phyloP scores from a whole-genome alignment of 1,140 invertebrate genomes.

The Scaptomyza hsui region DNA sequence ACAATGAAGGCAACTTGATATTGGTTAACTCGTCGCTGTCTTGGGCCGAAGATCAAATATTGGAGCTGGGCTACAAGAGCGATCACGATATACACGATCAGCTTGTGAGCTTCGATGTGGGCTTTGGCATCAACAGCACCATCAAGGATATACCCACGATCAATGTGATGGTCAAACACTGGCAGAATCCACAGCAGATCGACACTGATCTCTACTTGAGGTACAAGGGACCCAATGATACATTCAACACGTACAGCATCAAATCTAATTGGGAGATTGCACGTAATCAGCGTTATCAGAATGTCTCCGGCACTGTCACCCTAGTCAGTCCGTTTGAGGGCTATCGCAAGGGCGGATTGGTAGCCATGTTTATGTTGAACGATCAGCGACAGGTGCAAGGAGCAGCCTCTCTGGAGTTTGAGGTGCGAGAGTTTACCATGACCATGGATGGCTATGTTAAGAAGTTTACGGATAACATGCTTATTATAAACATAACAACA shows the following conservation, averaged over 20 bases:
- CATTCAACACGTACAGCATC: slow-evolving; percentile 85
- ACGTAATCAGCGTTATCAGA: slow-evolving; percentile 81
- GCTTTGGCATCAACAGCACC: slow-evolving; percentile 86
- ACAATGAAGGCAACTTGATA: slow-evolving; percentile 68
- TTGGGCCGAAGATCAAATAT: slow-evolving; percentile 86
- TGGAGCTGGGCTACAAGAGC: slow-evolving; percentile 85
- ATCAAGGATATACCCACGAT: slow-evolving; percentile 86
- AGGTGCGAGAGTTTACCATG: slow-evolving; percentile 88
- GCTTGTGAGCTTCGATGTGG: slow-evolving; percentile 84
- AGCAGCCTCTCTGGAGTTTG: slow-evolving; percentile 88
- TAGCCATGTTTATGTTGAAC: slow-evolving; percentile 87
- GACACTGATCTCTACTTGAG: slow-evolving; percentile 85
- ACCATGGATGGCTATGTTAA: slow-evolving; percentile 87
- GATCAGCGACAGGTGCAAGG: slow-evolving; percentile 87
- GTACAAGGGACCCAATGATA: slow-evolving; percentile 67
- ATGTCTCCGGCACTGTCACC: slow-evolving; percentile 86
- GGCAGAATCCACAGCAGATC: slow-evolving; percentile 84
- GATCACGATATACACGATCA: slow-evolving; percentile 82
- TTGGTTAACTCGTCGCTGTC: slow-evolving; percentile 81
- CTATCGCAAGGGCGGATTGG: slow-evolving; percentile 87
- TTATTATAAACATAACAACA: slow-evolving; percentile 89
- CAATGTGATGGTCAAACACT: slow-evolving; percentile 85
- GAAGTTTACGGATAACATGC: slow-evolving; percentile 87
- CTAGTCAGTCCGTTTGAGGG: slow-evolving; percentile 86
- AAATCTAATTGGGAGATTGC: slow-evolving; percentile 86